Percentiles rank a stretch among this genome's conserved stretches.
These are phyloP conservation scores for Caenorhabditis sp. DNA, from an alignment of 2,888 invertebrate genomes.

Conservation along the genomic window DNA sequence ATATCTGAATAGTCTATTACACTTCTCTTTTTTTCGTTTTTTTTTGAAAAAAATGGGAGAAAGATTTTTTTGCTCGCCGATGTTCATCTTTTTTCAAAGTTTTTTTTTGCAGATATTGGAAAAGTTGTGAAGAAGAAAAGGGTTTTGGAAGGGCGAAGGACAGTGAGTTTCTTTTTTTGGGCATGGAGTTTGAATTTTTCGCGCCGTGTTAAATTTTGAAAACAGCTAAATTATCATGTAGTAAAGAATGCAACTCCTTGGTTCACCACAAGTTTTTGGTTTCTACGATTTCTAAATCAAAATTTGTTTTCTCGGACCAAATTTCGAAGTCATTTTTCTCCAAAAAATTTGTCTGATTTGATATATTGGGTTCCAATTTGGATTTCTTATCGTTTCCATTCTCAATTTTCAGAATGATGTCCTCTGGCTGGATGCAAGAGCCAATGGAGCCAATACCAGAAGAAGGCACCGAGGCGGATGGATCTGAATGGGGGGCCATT, in stretches of 20 bases:
- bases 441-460: constrained; percentile 68
- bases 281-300: no score
- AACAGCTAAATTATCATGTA: no score
- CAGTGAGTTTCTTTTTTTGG: background rate
- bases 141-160: background rate
- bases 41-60: background rate
- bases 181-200: no score
- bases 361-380: no score
- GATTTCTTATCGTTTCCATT: no score
- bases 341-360: no score
- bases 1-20: background rate
- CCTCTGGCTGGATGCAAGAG: constrained; percentile 43
- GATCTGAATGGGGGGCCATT: constrained; percentile 32
- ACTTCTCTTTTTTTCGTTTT: background rate
- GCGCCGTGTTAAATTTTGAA: no score
- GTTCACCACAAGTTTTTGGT: no score
- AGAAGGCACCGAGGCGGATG: constrained; percentile 55
- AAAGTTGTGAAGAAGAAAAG: background rate
- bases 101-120: background rate
- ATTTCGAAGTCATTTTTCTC: no score
- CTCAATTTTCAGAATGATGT: constrained; percentile 17
- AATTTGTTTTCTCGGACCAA: no score
- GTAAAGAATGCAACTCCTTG: no score
- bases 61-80: background rate
- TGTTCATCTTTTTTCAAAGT: background rate